Evolutionary conservation across 1,140 invertebrate species (phyloP).

Genomic region (Ips typographus): DNA sequence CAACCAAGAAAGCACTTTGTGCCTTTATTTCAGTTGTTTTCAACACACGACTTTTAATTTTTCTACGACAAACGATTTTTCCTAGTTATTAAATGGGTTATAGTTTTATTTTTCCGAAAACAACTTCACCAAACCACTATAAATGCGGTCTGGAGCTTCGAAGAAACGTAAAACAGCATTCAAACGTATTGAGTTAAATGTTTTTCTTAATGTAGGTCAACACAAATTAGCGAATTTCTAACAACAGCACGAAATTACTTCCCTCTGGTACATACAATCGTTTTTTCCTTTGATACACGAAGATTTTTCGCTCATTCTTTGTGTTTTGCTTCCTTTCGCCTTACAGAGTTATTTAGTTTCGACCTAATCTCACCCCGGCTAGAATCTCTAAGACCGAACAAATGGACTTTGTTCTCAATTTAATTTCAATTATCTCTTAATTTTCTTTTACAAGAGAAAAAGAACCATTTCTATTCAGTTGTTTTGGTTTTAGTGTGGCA

Average conservation of each 20-base stretch:
- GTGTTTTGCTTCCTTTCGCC: not conserved
- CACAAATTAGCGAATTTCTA: not conserved
- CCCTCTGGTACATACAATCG: not conserved
- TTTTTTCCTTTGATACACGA: not conserved
- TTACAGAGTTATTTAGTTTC: not conserved
- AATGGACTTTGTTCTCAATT: not conserved
- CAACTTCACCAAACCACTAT: not conserved
- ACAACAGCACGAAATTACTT: not conserved
- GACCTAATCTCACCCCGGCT: not conserved
- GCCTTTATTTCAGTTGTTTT: conserved; percentile 3
- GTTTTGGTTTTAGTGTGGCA: no score
- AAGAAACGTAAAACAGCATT: not conserved
- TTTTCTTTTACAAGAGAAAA: no score
- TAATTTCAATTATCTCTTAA: no score
- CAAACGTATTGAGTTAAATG: not conserved
- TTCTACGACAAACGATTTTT: not conserved
- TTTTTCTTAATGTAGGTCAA: not conserved
- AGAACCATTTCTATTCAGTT: no score
- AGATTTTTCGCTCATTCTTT: not conserved
- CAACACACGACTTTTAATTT: not conserved
- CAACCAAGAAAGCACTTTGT: not conserved
- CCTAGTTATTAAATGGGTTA: not conserved
- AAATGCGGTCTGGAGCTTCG: not conserved
- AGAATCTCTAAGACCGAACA: not conserved
- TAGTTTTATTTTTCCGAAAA: not conserved